These are phyloP conservation scores for Ditula angustiorana DNA, from an alignment of 2,888 invertebrate species.

Conservation along the genomic window DNA sequence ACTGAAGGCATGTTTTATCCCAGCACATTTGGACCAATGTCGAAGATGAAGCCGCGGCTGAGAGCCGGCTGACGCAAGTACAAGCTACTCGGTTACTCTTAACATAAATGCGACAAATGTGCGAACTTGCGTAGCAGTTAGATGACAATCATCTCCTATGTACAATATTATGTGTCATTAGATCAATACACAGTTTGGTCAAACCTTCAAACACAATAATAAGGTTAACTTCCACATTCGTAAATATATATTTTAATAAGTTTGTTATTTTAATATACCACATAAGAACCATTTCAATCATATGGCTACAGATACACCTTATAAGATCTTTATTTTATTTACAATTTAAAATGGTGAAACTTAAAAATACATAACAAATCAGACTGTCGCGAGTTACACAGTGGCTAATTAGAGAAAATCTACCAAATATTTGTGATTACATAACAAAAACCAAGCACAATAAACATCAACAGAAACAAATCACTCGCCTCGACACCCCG, in stretches of 20 bases:
- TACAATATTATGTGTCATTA: slow-evolving; percentile 42
- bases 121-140: slow-evolving; percentile 43
- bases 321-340: slow-evolving; percentile 76
- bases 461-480: slow-evolving; percentile 80
- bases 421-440: slow-evolving; percentile 76
- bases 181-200: slow-evolving; percentile 48
- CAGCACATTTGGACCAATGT: slow-evolving; percentile 8
- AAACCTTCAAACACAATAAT: slow-evolving; percentile 43
- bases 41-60: neutral
- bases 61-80: slow-evolving; percentile 10
- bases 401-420: slow-evolving; percentile 75
- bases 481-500: slow-evolving; percentile 56
- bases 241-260: slow-evolving; percentile 30
- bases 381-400: slow-evolving; percentile 58
- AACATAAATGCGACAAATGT: slow-evolving; percentile 50
- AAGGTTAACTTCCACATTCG: slow-evolving; percentile 38
- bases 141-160: slow-evolving; percentile 38
- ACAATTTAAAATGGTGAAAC: slow-evolving; percentile 76
- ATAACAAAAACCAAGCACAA: slow-evolving; percentile 78
- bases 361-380: slow-evolving; percentile 84
- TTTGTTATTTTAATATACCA: slow-evolving; percentile 27
- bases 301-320: slow-evolving; percentile 66
- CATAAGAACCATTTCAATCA: slow-evolving; percentile 30
- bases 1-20: neutral
- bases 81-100: slow-evolving; percentile 43